These are phyloP conservation scores for Lamprologus lemairii DNA, from an alignment of 2,113 vertebrate genomes.

Conservation along the genomic window DNA sequence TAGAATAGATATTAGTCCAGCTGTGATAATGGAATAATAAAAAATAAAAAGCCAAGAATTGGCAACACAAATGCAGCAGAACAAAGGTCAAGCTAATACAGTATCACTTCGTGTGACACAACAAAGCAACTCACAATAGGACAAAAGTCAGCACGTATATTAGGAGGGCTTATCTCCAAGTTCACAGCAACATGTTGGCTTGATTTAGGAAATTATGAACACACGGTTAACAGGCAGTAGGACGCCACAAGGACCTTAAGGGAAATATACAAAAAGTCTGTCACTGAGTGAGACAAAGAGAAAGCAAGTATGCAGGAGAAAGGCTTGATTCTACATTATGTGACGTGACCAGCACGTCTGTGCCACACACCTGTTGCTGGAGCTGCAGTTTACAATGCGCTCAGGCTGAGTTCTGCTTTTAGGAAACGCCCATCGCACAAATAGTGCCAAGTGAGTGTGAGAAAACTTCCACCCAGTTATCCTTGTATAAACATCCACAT, in stretches of 20 bases:
- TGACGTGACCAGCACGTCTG: neutral
- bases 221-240: neutral
- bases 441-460: conserved; percentile 2
- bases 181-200: neutral
- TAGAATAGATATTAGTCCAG: neutral
- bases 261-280: neutral
- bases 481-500: conserved; percentile 39
- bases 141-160: conserved; percentile 36
- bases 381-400: neutral
- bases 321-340: neutral
- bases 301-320: neutral
- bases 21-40: neutral
- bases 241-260: neutral
- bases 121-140: conserved; percentile 24
- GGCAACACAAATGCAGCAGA: neutral
- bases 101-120: conserved; percentile 45
- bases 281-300: neutral
- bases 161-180: neutral
- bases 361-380: conserved; percentile 21
- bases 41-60: neutral
- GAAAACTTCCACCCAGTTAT: conserved; percentile 16
- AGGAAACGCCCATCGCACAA: neutral
- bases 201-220: neutral
- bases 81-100: conserved; percentile 52
- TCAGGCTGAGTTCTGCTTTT: neutral